Percentiles rank a stretch among this genome's conserved stretches.
Evolutionary conservation across 2,113 vertebrate genomes (phyloP).

Genomic region (Suncus etruscus): DNA sequence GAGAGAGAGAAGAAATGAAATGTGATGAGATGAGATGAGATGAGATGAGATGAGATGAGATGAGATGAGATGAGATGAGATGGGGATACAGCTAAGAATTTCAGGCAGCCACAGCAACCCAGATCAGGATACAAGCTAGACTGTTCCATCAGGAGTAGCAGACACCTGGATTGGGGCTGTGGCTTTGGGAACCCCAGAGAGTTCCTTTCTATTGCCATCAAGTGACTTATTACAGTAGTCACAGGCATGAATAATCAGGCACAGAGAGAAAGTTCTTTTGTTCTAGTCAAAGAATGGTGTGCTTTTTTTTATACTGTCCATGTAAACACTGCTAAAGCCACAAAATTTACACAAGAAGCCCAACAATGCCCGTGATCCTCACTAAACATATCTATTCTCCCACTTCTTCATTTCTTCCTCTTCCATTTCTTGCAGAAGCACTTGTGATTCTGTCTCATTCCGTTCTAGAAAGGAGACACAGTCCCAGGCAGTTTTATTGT

Average conservation of each 20-base stretch:
- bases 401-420: neutral
- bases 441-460: neutral
- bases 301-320: neutral
- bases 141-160: neutral
- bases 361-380: neutral
- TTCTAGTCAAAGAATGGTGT: neutral
- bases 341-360: neutral
- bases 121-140: neutral
- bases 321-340: neutral
- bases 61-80: neutral
- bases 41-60: neutral
- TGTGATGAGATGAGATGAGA: neutral
- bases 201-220: neutral
- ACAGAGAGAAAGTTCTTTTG: neutral
- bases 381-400: neutral
- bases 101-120: neutral
- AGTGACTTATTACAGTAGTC: neutral
- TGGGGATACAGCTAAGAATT: rapidly evolving
- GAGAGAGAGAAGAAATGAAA: too few relatives aligned
- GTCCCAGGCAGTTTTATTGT: neutral
- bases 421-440: neutral
- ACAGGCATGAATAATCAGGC: neutral
- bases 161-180: neutral
- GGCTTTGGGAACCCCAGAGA: neutral
- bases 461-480: neutral